Conservation (phyloP, 2,113 vertebrate genomes). For the Onychostruthus taczanowskii region DNA sequence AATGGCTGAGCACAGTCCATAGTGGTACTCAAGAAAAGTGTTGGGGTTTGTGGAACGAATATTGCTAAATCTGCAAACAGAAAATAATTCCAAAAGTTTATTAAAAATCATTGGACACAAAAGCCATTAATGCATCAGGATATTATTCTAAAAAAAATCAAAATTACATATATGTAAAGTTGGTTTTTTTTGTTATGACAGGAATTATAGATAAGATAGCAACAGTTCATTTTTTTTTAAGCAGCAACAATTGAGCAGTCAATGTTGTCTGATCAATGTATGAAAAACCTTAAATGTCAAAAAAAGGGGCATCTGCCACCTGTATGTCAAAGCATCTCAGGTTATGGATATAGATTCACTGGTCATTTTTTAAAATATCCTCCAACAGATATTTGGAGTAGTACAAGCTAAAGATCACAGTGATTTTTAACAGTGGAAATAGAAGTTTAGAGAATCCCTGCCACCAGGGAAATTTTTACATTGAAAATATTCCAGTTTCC, state of each 20-base stretch:
- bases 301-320: background rate
- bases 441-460: background rate
- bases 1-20: slow-evolving; percentile 79
- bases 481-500: background rate
- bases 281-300: background rate
- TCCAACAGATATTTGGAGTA: background rate
- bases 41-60: slow-evolving; percentile 46
- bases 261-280: background rate
- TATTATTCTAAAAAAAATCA: background rate
- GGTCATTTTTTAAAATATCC: background rate
- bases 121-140: background rate
- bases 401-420: background rate
- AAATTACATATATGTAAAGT: background rate
- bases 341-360: background rate
- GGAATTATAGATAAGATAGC: background rate
- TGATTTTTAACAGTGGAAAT: background rate
- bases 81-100: slow-evolving; percentile 15
- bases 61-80: slow-evolving; percentile 68
- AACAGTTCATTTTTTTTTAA: background rate
- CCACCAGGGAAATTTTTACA: background rate
- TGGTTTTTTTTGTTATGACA: background rate
- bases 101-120: background rate
- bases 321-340: background rate
- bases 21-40: slow-evolving; percentile 81
- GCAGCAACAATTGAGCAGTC: background rate